Evolutionary conservation across 2,797 vertebrate genomes (phyloP).

Genomic region (Galaxias olidus): DNA sequence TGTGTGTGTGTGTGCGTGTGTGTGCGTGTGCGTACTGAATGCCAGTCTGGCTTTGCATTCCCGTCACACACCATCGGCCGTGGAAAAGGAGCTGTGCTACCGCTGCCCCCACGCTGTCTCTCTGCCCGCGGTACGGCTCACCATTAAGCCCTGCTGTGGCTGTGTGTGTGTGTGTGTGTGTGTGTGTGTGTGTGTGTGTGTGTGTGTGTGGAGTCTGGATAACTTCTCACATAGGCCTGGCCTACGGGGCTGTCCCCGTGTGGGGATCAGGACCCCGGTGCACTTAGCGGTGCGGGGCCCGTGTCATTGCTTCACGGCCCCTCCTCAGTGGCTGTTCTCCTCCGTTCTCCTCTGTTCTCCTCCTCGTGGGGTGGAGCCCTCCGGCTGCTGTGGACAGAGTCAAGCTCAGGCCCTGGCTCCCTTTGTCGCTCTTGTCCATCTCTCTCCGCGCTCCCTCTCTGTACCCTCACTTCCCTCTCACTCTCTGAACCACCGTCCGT

Average conservation of each 20-base stretch:
- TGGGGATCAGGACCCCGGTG: conserved; percentile 42
- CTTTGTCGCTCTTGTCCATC: conserved; percentile 6
- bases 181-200: no score
- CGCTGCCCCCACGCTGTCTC: no score
- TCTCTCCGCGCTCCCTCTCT: no score
- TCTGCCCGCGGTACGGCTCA: conserved; percentile 32
- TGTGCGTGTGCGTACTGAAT: background rate
- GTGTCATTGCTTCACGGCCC: background rate
- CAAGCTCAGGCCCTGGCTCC: conserved; percentile 23
- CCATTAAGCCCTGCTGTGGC: conserved; percentile 31
- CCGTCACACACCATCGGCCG: background rate
- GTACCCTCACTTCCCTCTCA: background rate
- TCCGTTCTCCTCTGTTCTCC: no score
- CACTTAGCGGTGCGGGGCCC: conserved; percentile 33
- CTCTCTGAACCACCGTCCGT: conserved; percentile 2
- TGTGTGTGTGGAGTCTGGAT: conserved; percentile 43
- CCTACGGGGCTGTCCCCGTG: no score
- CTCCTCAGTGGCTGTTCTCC: no score
- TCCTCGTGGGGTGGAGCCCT: conserved; percentile 17
- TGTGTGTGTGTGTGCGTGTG: conserved; percentile 1
- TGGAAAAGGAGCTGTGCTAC: no score
- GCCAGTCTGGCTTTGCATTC: no score
- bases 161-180: no score
- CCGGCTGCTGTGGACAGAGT: background rate
- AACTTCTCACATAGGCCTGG: conserved; percentile 11